Percentiles rank a stretch among this genome's conserved stretches.
These are phyloP conservation scores for Mixornis gularis DNA, from an alignment of 2,113 vertebrate genomes.

Conservation along the genomic window DNA sequence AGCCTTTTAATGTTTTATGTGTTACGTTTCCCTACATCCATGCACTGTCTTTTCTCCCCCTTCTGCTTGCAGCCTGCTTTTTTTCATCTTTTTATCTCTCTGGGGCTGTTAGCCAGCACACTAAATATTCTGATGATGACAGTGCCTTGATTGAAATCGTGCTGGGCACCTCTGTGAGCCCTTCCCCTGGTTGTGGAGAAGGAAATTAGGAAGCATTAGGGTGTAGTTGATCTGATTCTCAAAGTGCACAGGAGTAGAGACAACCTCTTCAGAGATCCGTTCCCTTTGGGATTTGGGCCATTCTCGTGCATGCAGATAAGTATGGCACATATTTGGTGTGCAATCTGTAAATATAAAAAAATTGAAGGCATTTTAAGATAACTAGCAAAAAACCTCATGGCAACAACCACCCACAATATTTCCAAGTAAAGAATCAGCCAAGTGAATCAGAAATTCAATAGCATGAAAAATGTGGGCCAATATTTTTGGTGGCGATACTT, in stretches of 20 bases:
- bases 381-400: neutral
- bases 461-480: neutral
- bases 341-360: neutral
- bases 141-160: neutral
- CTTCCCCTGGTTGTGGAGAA: neutral
- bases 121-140: neutral
- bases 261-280: neutral
- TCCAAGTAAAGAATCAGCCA: conserved; percentile 6
- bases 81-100: neutral
- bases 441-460: neutral
- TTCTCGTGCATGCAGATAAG: neutral
- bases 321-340: neutral
- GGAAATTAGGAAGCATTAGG: neutral
- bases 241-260: neutral
- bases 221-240: neutral
- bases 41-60: neutral
- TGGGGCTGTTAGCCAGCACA: neutral
- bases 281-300: neutral
- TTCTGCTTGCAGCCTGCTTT: neutral
- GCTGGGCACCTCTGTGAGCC: neutral
- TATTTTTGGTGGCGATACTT: neutral
- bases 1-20: neutral
- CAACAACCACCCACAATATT: neutral
- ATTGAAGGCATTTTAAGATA: neutral
- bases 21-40: neutral